Conservation (phyloP, 2,888 invertebrate genomes). For the Malthinus flaveolus region DNA sequence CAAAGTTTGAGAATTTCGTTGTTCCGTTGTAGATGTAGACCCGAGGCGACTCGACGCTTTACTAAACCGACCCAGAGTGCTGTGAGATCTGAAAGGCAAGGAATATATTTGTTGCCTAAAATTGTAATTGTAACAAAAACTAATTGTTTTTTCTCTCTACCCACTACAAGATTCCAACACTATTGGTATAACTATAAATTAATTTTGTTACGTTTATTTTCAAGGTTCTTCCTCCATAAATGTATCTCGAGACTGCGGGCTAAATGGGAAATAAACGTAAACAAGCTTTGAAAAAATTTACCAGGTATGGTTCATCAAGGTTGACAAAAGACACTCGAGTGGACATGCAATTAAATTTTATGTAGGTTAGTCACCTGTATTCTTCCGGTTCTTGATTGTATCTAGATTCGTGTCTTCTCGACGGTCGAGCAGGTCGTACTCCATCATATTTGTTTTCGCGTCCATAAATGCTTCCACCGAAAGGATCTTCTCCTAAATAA, state of each 20-base stretch:
- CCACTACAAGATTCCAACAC: background rate
- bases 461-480: conserved; percentile 80
- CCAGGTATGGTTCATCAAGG: too few relatives aligned
- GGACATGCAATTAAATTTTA: too few relatives aligned
- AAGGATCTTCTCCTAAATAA: conserved; percentile 86
- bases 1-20: conserved; percentile 72
- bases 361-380: conserved; percentile 53
- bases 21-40: conserved; percentile 57
- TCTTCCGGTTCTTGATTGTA: conserved; percentile 45
- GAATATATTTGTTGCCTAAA: too few relatives aligned
- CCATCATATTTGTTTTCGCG: conserved; percentile 83
- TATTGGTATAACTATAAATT: background rate
- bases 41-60: conserved; percentile 76
- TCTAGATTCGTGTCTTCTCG: conserved; percentile 40
- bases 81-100: conserved; percentile 65
- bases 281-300: too few relatives aligned
- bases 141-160: background rate
- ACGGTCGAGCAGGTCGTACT: conserved; percentile 56
- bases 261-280: too few relatives aligned
- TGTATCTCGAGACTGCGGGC: too few relatives aligned
- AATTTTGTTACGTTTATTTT: too few relatives aligned
- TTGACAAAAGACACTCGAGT: too few relatives aligned
- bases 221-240: background rate
- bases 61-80: conserved; percentile 80
- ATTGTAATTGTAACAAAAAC: background rate